Evolutionary conservation across 2,797 vertebrate species (phyloP).

Genomic region (Muscicapa comitata): DNA sequence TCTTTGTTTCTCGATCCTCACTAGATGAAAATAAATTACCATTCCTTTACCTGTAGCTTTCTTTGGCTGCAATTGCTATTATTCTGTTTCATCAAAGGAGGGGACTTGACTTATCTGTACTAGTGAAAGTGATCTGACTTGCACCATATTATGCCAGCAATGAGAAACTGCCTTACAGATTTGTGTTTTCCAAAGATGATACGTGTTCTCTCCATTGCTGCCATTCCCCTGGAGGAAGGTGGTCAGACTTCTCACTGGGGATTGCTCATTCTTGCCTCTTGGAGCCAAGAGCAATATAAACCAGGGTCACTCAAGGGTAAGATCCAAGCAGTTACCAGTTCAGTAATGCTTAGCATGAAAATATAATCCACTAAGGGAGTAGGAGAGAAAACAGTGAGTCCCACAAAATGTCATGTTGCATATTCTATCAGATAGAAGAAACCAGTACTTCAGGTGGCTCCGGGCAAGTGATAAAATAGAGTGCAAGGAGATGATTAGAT

Average conservation of each 20-base stretch:
- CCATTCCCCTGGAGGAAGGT: not conserved
- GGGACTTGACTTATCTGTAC: not conserved
- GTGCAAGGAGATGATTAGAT: not conserved
- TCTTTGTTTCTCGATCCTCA: not conserved
- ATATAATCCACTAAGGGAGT: not conserved
- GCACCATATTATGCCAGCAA: not conserved
- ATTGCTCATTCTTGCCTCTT: not conserved
- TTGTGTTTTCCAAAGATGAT: not conserved
- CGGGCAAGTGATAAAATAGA: not conserved
- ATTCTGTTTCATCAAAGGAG: not conserved
- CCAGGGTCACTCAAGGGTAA: conserved; percentile 2
- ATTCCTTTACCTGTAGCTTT: not conserved
- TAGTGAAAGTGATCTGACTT: not conserved
- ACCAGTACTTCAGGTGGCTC: not conserved
- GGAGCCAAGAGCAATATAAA: conserved; percentile 23
- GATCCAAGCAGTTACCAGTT: not conserved
- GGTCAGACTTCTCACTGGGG: not conserved
- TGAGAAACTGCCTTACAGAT: not conserved
- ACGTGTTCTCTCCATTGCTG: not conserved
- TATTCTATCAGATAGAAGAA: not conserved
- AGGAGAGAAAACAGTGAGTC: not conserved
- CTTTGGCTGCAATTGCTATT: not conserved
- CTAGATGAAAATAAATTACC: not conserved
- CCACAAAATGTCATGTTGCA: not conserved
- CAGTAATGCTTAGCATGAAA: not conserved